A percentile compares a stretch with the other conserved stretches of the same genome.
phyloP scores from a whole-genome alignment of 1,140 invertebrate species.

The Lepidurus couesii region DNA sequence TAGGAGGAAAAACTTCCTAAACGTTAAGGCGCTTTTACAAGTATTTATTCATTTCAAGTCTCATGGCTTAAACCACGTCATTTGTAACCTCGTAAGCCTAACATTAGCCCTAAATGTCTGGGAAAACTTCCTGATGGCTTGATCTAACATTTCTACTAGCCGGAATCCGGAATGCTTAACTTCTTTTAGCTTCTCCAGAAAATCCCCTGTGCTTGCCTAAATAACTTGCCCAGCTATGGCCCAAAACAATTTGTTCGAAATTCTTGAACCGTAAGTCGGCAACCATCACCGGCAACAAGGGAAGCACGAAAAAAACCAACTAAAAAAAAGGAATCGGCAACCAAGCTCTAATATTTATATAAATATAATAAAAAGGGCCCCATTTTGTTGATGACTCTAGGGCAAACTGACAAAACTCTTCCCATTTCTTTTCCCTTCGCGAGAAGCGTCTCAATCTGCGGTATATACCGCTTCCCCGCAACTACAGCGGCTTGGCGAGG shows the following conservation, averaged over 20 bases:
- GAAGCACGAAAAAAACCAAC: background rate
- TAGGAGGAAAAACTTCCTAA: background rate
- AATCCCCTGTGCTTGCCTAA: background rate
- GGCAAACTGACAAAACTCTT: background rate
- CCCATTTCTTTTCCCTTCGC: background rate
- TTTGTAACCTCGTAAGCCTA: conserved; percentile 4
- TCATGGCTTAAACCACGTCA: background rate
- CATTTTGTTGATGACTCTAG: background rate
- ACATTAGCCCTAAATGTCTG: background rate
- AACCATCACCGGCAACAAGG: background rate
- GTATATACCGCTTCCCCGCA: conserved; percentile 4
- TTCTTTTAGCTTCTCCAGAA: background rate
- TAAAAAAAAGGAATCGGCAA: background rate
- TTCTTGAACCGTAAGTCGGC: background rate
- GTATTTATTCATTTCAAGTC: background rate
- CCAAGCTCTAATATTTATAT: background rate
- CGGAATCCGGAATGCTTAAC: background rate
- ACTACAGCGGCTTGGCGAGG: background rate
- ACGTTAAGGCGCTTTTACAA: background rate
- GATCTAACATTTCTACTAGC: background rate
- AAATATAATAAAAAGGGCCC: background rate
- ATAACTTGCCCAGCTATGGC: background rate
- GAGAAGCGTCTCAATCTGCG: background rate
- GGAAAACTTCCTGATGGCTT: background rate
- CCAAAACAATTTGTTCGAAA: background rate